Base-by-base conservation (phyloP, 2,888 invertebrate species). In the Drosophila planitibia region DNA sequence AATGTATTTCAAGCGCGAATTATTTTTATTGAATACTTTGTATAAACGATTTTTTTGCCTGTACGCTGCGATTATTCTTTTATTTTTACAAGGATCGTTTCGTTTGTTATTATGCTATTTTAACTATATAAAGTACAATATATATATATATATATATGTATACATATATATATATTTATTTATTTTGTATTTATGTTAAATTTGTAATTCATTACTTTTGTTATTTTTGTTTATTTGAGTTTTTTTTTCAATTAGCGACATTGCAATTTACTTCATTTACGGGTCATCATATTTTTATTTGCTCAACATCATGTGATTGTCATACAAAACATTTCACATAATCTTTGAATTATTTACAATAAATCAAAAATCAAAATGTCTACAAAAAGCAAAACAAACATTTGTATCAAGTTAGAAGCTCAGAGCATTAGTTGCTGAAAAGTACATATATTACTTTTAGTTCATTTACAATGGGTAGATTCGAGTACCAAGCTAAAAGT, bases 321-420 rank as follows among this genome's bases (percentile, higher is more conserved):
- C 93, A 93, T 93, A 93, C 93, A 93, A 93, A 93, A 93, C 93
- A 93, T 93, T 93, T 93, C 93, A 93, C 93, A 93, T 93, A 93
- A 92, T 91, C 91, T 91, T 91, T 87, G 87, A 91, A 91, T 90
- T 91, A 92, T 91, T 89, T 93, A 93, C 93, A 93, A 80, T 83
- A 86, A 84, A 62, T 44, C 61, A 22, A 53, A 75, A 87, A 62
- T 69, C 12, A 70, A 53, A 70, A 53, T 39, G 47, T 71, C 84
- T 81, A 89, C 76, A 61, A 73, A 79, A 74, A 76, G 88, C 83
- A 86, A 89, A 86, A 63, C 60, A 85, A 85, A 83, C 71, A 76
- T 65, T 71, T 71, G 66, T 75, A 72, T 85, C 83, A 86, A 85
- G 81, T 85, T 77, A 87, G 88, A 86, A 90, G 90, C 86, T 88